Evolutionary conservation across 1,140 invertebrate genomes (phyloP), one percentile per base, ranked within the genome.

Genomic region (Alviniconcha marisindica): DNA sequence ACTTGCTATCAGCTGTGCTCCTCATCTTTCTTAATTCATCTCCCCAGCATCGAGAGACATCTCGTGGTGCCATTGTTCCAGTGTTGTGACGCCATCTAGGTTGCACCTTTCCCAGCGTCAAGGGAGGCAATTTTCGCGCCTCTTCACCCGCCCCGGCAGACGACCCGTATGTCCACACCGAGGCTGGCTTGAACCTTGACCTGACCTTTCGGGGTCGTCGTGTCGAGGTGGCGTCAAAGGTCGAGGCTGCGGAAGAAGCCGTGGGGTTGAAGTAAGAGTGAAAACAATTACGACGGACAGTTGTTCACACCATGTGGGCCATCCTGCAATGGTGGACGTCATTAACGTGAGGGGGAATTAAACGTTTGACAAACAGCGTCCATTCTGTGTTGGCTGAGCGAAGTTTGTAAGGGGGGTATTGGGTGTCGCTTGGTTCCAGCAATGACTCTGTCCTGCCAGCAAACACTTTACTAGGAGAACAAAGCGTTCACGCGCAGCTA

Each of bases 151-250:
- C 28, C 38, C 54, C 5, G 14, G 60, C 54, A 80, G 56, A 80
- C 56, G 78, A 80, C 78, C 78, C 78, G 78, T 60, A 80, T 44
- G 56, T 44, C 60, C 56, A 38, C n/a, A 24, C 33, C 54, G 56
- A 44, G 60, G 56, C 56, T 44, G 38, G n/a, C 21, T 21, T 80
- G 78, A 80, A 80, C 78, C 78, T 66, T 80, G 78, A 63, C 78
- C 54, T 80, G 78, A 80, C 78, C 78, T 80, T 44, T 60, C 33
- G 31, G 60, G 60, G 78, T 42, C 60, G 42, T 4, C 5, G n/a
- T 10, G 36, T 7, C 38, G n/a, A 42, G 73, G 40, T 44, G 42
- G 44, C 42, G 73, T 48, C 42, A 51, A 76, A 76, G 73, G 73
- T 76, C 78, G 56, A 66, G 60, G 56, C 42, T 21, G 40, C 56